Conservation (phyloP, 2,797 vertebrate genomes). For the Gambelia wislizenii region DNA sequence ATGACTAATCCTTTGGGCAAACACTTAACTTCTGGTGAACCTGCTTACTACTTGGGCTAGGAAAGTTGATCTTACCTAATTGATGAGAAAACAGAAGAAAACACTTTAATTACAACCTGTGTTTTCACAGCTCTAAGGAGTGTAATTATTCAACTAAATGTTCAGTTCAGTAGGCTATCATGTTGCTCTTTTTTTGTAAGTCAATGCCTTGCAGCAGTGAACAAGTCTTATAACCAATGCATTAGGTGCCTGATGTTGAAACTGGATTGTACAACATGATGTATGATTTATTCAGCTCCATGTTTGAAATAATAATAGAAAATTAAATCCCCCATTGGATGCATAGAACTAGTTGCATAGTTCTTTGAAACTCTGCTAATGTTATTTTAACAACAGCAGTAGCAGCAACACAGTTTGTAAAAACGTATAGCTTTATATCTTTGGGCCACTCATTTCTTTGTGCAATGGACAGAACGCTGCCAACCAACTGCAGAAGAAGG, state of each 20-base stretch:
- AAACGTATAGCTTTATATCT: neutral
- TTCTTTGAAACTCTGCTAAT: neutral
- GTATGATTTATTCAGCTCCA: constrained; percentile 1
- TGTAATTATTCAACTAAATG: constrained; percentile 81
- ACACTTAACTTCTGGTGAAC: constrained; percentile 60
- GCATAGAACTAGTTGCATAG: neutral
- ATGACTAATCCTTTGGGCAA: constrained; percentile 68
- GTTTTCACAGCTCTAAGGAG: constrained; percentile 83
- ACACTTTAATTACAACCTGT: constrained; percentile 75
- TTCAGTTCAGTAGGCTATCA: constrained; percentile 63
- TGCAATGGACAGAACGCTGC: neutral
- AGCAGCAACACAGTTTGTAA: neutral
- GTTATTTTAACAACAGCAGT: neutral
- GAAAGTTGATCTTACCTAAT: constrained; percentile 78
- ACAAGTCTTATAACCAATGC: constrained; percentile 65
- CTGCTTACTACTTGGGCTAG: constrained; percentile 62
- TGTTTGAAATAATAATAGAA: too few relatives aligned
- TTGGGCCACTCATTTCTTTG: neutral
- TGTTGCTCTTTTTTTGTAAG: constrained; percentile 68
- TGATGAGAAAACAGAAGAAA: constrained; percentile 82
- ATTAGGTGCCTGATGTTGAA: constrained; percentile 55
- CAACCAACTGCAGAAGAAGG: neutral
- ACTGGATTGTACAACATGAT: constrained; percentile 47
- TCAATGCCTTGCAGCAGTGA: constrained; percentile 57
- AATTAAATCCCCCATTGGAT: too few relatives aligned